Conservation (phyloP, 2,888 invertebrate genomes). For the Melipona beecheii region DNA sequence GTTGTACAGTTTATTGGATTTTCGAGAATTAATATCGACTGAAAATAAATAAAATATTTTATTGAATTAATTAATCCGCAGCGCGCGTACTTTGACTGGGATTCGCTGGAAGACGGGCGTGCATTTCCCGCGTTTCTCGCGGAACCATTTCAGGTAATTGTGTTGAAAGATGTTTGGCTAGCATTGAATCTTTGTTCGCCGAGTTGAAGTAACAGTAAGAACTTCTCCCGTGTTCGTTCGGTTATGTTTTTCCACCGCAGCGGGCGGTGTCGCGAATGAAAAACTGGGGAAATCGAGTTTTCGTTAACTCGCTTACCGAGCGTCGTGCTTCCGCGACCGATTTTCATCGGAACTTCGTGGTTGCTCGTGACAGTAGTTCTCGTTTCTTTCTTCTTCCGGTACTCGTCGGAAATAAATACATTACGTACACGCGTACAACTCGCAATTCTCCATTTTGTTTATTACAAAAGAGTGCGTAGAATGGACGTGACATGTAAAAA, state of each 20-base stretch:
- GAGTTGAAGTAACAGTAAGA: not conserved
- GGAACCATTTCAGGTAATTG: not conserved
- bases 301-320: conserved; percentile 23
- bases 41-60: not conserved
- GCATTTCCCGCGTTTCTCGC: not conserved
- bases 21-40: not conserved
- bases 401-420: conserved; percentile 1
- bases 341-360: conserved; percentile 21
- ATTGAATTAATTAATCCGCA: not conserved
- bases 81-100: not conserved
- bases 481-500: too few species aligned
- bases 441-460: too few species aligned
- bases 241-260: conserved; percentile 14
- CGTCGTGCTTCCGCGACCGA: conserved; percentile 6
- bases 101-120: not conserved
- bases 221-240: conserved; percentile 1
- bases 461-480: too few species aligned
- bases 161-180: not conserved
- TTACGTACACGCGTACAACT: not conserved
- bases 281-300: conserved; percentile 38
- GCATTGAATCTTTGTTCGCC: not conserved
- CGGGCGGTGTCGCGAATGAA: conserved; percentile 26
- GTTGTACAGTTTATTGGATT: not conserved
- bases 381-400: not conserved
- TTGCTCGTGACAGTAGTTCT: not conserved